phyloP scores from a whole-genome alignment of 2,797 vertebrate genomes.

The Xiphophorus birchmanni region DNA sequence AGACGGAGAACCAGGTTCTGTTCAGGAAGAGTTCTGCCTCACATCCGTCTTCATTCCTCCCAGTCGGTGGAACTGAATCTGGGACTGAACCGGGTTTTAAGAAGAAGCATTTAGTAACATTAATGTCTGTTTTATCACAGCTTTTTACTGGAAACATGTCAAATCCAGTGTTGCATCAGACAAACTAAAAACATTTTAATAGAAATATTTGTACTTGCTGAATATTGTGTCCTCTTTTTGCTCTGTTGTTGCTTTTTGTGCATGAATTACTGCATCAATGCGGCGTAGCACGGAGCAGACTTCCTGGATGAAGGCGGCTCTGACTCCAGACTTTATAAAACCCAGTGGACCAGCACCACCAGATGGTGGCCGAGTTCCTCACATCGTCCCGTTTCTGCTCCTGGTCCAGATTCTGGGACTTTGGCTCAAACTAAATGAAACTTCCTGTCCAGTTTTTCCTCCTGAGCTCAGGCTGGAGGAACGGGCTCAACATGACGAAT shows the following conservation, averaged over 20 bases:
- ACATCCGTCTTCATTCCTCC: background rate
- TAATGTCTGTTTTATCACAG: background rate
- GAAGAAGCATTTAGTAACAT: background rate
- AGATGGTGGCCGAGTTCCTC: too few species aligned
- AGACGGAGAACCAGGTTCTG: background rate
- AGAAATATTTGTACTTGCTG: too few species aligned
- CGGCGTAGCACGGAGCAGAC: background rate
- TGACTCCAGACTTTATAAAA: too few species aligned
- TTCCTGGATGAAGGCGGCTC: too few species aligned
- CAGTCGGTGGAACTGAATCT: too few species aligned
- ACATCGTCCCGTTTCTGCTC: too few species aligned
- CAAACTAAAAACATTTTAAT: background rate
- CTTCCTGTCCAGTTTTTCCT: too few species aligned
- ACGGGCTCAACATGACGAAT: too few species aligned
- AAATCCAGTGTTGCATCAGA: background rate
- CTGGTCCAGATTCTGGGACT: too few species aligned
- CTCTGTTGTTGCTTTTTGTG: background rate
- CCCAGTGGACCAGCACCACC: too few species aligned
- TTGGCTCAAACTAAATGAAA: too few species aligned
- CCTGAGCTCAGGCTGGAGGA: too few species aligned
- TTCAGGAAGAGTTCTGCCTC: background rate
- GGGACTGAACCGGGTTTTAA: background rate
- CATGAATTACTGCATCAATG: background rate
- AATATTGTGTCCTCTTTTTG: background rate
- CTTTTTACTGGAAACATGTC: background rate